Evolutionary conservation across 2,888 invertebrate genomes (phyloP), one percentile per base, ranked within the genome.

Genomic region (Cerastis rubricosa): DNA sequence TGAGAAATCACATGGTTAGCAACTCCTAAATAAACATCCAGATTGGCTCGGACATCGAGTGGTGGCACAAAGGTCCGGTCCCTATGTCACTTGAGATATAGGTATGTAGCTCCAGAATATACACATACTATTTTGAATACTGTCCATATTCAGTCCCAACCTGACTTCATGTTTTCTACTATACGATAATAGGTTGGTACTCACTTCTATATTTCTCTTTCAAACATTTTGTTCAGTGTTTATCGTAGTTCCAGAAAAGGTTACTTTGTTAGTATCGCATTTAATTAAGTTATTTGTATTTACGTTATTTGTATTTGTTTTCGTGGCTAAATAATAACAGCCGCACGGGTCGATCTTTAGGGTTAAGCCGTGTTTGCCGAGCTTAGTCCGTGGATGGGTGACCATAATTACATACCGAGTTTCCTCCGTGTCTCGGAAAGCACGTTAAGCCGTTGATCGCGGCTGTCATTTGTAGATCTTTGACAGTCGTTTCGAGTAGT

Each of bases 11-110:
- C 59, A 66, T 72, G 83, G 68, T 69, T 83, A 59, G 65, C 4
- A 69, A 77, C 49, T 61, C 83, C 72, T 83, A 77, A 82, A 35
- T 82, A 77, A 82, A 72, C 65, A 61, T 51, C 47, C 25, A 82
- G 78, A 77, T 79, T 77, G 76, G 68, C 72, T 72, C 66, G 66
- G 59, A 72, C 63, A 70, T 43, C 43, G 72, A 68, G 76, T 71
- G 84, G 67, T 49, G 51, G 59, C 35, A 71, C 70, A 61, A 70
- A 74, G 66, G 49, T 59, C 12, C 68, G 63, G 25, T 51, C 66
- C 45, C 45, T 65, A 72, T 76, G 66, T 47, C 74, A 72, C 71
- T 77, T 70, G 45, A 69, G 22, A 49, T 71, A 43, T 70, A 51
- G 5, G 29, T 59, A 45, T 49, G n/a, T 73, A 59, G 45, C 57